Evolutionary conservation across 2,888 invertebrate species (phyloP).

Genomic region (Thereva nobilitata): DNA sequence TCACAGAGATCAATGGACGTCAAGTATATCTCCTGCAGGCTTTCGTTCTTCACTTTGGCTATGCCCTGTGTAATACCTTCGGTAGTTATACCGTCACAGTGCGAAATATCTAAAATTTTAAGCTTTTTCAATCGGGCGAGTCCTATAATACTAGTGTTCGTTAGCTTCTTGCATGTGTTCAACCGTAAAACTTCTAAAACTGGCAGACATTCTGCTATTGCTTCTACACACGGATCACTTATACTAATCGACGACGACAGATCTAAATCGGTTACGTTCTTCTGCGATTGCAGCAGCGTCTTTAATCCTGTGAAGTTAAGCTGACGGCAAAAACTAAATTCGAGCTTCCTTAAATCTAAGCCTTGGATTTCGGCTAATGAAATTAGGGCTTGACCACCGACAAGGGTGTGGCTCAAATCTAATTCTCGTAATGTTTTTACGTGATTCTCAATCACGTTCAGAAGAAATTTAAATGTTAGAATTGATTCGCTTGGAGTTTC

Average conservation of each 20-base stretch:
- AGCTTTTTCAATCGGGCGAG: constrained; percentile 63
- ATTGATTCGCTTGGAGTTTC: constrained; percentile 68
- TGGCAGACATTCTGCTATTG: constrained; percentile 64
- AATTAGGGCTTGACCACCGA: constrained; percentile 67
- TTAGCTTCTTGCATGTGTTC: constrained; percentile 67
- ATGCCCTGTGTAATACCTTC: constrained; percentile 67
- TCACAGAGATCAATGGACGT: constrained; percentile 67
- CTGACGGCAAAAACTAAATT: constrained; percentile 51
- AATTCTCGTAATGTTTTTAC: constrained; percentile 63
- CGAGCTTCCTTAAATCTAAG: constrained; percentile 48
- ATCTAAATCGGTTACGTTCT: constrained; percentile 63
- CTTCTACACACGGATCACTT: constrained; percentile 66
- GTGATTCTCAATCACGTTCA: constrained; percentile 63
- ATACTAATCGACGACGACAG: constrained; percentile 68
- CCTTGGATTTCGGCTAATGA: constrained; percentile 62
- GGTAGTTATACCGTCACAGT: constrained; percentile 68
- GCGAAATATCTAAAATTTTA: constrained; percentile 66
- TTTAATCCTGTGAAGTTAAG: constrained; percentile 49
- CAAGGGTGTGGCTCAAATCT: constrained; percentile 69
- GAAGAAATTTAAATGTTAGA: constrained; percentile 70
- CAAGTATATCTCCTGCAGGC: constrained; percentile 62
- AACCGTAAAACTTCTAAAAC: constrained; percentile 66
- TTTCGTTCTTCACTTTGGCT: constrained; percentile 60
- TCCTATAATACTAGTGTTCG: constrained; percentile 64
- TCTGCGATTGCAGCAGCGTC: constrained; percentile 17